Conservation (phyloP, 2,888 invertebrate genomes). For the Taphrorychus bicolor region DNA sequence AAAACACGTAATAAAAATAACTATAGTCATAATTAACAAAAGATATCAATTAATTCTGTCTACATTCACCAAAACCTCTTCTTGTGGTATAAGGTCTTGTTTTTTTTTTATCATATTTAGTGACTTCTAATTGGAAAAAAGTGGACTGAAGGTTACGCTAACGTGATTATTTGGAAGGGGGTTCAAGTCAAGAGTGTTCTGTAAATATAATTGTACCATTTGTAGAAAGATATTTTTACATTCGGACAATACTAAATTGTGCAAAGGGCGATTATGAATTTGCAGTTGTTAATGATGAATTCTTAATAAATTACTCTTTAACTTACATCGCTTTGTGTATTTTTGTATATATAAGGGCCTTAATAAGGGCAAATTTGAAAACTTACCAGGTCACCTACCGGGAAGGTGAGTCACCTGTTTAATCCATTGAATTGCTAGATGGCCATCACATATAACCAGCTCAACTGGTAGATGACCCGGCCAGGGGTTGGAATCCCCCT, state of each 20-base stretch:
- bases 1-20: too few relatives aligned
- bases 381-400: not conserved
- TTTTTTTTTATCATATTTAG: too few relatives aligned
- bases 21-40: too few relatives aligned
- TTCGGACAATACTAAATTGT: conserved; percentile 55
- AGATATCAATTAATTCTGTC: too few relatives aligned
- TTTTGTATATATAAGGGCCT: not conserved
- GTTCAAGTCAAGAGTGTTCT: conserved; percentile 20
- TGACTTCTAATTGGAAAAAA: too few relatives aligned
- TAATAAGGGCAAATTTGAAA: not conserved
- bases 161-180: not conserved
- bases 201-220: conserved; percentile 44
- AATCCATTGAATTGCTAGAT: too few relatives aligned
- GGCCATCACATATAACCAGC: too few relatives aligned
- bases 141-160: not conserved
- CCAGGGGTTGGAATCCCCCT: too few relatives aligned
- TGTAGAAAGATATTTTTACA: conserved; percentile 57
- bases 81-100: too few relatives aligned
- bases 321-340: conserved; percentile 2
- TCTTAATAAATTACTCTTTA: conserved; percentile 38
- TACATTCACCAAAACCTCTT: too few relatives aligned
- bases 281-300: conserved; percentile 39
- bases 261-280: conserved; percentile 33
- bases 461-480: too few relatives aligned
- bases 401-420: too few relatives aligned